A percentile compares a stretch with the other conserved stretches of the same genome.
phyloP scores from a whole-genome alignment of 2,888 invertebrate genomes.

The Lumbricus terrestris region DNA sequence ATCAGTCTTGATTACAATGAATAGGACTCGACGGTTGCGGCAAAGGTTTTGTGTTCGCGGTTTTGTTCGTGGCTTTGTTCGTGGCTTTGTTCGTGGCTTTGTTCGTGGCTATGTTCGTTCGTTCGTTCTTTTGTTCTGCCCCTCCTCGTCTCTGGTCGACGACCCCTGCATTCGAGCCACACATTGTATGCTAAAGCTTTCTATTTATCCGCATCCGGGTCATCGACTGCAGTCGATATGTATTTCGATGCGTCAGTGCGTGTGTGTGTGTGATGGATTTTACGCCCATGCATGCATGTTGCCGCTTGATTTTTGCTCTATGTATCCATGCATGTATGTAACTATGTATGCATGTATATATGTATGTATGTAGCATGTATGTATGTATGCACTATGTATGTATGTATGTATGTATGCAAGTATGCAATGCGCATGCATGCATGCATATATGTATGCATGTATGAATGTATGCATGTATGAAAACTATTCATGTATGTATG shows the following conservation, averaged over 20 bases:
- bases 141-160: background rate
- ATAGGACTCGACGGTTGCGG: background rate
- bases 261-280: too few relatives aligned
- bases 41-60: too few relatives aligned
- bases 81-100: background rate
- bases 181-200: background rate
- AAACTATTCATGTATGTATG: too few relatives aligned
- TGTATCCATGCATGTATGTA: too few relatives aligned
- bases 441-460: background rate
- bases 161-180: background rate
- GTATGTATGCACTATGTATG: too few relatives aligned
- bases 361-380: too few relatives aligned
- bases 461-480: too few relatives aligned
- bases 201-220: background rate
- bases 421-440: background rate
- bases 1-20: slow-evolving; percentile 3
- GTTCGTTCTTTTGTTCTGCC: background rate
- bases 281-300: background rate
- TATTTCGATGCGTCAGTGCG: background rate
- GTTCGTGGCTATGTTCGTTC: background rate
- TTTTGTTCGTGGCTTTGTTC: too few relatives aligned
- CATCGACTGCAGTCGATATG: background rate
- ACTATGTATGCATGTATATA: too few relatives aligned
- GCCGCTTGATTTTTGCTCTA: background rate
- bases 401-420: too few relatives aligned